These are phyloP conservation scores for Drosophila differens DNA, from an alignment of 2,888 invertebrate species.

Conservation along the genomic window DNA sequence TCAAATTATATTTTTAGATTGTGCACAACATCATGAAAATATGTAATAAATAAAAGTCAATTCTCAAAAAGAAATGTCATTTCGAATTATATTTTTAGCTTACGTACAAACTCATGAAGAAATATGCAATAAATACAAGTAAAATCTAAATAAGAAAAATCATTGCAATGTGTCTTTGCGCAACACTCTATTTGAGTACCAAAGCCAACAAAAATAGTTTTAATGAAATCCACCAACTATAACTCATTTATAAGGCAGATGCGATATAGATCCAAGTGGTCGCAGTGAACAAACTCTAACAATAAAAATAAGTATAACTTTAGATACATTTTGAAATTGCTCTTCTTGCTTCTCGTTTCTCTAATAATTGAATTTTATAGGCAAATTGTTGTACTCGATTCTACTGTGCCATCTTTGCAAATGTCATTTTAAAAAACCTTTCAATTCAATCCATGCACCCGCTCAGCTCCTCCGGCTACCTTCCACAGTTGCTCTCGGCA, in stretches of 20 bases:
- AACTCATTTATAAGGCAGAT: background rate
- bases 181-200: background rate
- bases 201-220: background rate
- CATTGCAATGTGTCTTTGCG: background rate
- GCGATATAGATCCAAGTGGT: background rate
- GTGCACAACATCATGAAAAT: background rate
- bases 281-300: background rate
- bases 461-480: slow-evolving; percentile 11
- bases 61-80: background rate
- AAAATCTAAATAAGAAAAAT: background rate
- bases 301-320: background rate
- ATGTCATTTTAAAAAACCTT: slow-evolving; percentile 77
- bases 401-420: slow-evolving; percentile 56
- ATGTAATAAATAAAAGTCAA: background rate
- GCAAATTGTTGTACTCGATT: slow-evolving; percentile 7
- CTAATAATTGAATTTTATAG: background rate
- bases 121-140: background rate
- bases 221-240: background rate
- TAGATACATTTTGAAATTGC: background rate
- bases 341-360: background rate
- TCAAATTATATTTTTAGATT: background rate
- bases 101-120: background rate
- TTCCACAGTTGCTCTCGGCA: background rate
- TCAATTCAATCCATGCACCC: slow-evolving; percentile 38
- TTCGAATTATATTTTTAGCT: background rate